These are phyloP conservation scores for Hippocampus barbouri DNA, from an alignment of 2,113 vertebrate genomes.

Conservation along the genomic window DNA sequence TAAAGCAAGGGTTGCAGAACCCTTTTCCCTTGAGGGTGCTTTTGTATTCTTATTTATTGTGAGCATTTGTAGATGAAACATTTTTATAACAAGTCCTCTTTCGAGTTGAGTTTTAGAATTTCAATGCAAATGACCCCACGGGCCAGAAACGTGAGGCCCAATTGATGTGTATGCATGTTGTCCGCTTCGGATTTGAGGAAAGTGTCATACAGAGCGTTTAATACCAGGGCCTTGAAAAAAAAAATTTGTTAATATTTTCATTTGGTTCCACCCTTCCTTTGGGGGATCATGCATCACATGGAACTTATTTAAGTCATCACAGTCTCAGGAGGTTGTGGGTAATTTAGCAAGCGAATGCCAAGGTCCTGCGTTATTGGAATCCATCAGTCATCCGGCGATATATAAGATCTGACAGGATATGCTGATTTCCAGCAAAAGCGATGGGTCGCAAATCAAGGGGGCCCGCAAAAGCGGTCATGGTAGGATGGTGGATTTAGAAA, in stretches of 20 bases:
- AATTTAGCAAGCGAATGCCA: conserved; percentile 36
- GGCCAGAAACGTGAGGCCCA: not conserved
- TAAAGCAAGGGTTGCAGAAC: not conserved
- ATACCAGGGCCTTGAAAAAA: conserved; percentile 22
- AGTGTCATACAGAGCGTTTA: not conserved
- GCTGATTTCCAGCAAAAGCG: not conserved
- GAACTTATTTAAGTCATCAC: conserved; percentile 43
- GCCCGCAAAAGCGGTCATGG: conserved; percentile 50
- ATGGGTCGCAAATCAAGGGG: conserved; percentile 27
- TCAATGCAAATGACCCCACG: not conserved
- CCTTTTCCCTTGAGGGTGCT: not conserved
- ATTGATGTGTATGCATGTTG: not conserved
- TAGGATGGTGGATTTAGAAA: conserved; percentile 60
- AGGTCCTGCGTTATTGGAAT: conserved; percentile 54
- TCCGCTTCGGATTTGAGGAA: not conserved
- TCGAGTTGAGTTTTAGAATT: not conserved
- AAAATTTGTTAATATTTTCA: conserved; percentile 49
- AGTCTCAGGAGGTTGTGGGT: conserved; percentile 25
- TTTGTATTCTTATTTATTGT: not conserved
- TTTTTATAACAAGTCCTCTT: not conserved
- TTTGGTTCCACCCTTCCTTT: conserved; percentile 29
- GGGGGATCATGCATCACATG: conserved; percentile 30
- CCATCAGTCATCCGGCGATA: conserved; percentile 38
- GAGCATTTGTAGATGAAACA: not conserved
- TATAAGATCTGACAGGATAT: conserved; percentile 14